Percentiles rank a stretch among this genome's conserved stretches.
These are phyloP conservation scores for Ormyrus labotus DNA, from an alignment of 2,888 invertebrate species.

Conservation along the genomic window DNA sequence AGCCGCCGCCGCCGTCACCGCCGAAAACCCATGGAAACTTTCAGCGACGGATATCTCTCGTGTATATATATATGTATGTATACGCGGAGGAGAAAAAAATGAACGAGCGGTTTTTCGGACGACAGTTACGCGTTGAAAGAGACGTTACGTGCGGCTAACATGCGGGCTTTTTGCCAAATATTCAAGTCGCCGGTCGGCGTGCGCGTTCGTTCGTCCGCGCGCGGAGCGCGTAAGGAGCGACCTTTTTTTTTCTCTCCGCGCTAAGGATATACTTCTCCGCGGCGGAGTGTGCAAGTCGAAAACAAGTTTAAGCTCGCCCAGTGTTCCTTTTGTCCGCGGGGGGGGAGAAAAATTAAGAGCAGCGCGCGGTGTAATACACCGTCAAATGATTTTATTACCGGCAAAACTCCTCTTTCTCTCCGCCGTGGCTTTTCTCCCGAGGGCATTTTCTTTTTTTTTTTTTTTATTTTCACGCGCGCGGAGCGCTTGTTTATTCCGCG, in stretches of 20 bases:
- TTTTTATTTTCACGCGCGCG: too few relatives aligned
- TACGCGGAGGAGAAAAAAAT: background rate
- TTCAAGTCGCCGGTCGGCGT: constrained; percentile 23
- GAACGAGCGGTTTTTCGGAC: constrained; percentile 28
- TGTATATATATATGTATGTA: too few relatives aligned
- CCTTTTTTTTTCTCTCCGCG: background rate
- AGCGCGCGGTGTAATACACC: background rate
- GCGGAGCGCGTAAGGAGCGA: constrained; percentile 35
- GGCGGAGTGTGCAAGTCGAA: background rate
- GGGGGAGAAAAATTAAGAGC: background rate
- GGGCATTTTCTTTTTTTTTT: too few relatives aligned
- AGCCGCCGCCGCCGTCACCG: background rate
- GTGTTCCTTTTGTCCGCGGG: background rate
- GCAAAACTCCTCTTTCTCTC: too few relatives aligned
- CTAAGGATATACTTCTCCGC: background rate
- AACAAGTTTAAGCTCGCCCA: constrained; percentile 25
- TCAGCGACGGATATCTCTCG: background rate
- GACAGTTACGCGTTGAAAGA: background rate
- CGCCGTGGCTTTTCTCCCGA: too few relatives aligned
- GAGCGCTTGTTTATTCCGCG: too few relatives aligned
- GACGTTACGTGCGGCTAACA: too few relatives aligned
- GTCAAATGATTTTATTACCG: too few relatives aligned
- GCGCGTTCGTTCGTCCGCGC: constrained; percentile 27
- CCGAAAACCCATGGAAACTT: constrained; percentile 38
- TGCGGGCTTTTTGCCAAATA: constrained; percentile 41